Conservation (phyloP, 2,113 vertebrate genomes). For the Planiliza haematocheilus region DNA sequence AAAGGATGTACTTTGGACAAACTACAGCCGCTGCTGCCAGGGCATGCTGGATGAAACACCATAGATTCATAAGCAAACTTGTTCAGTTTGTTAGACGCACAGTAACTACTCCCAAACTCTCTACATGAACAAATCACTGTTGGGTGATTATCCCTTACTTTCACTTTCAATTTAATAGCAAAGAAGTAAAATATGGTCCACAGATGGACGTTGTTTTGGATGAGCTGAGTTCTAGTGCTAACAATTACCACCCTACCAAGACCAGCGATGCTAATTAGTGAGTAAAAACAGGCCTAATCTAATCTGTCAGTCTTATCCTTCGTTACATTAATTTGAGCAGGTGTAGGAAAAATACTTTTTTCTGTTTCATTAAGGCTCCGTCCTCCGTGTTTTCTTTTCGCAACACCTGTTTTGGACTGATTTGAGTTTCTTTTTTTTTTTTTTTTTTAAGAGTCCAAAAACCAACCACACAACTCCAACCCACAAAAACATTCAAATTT, state of each 20-base stretch:
- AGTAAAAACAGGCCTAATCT: neutral
- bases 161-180: slow-evolving; percentile 17
- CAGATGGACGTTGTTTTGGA: slow-evolving; percentile 41
- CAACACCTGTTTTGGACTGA: neutral
- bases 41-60: neutral
- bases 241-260: slow-evolving; percentile 12
- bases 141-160: slow-evolving; percentile 12
- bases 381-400: neutral
- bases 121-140: slow-evolving; percentile 31
- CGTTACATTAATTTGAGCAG: slow-evolving; percentile 15
- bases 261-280: slow-evolving; percentile 35
- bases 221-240: slow-evolving; percentile 6
- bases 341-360: neutral
- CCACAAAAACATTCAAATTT: no score
- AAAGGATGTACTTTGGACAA: neutral
- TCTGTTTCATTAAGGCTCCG: slow-evolving; percentile 2
- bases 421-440: no score
- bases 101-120: neutral
- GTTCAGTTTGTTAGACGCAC: slow-evolving; percentile 1
- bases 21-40: neutral
- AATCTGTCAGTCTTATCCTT: slow-evolving; percentile 25
- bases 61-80: slow-evolving; percentile 7
- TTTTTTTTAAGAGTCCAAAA: no score
- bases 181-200: slow-evolving; percentile 22
- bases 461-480: no score